Evolutionary conservation across 35 echinoderm and acorn worm genomes (phyloP), one percentile per base, ranked within the genome.

Genomic region (Apostichopus japonicus): DNA sequence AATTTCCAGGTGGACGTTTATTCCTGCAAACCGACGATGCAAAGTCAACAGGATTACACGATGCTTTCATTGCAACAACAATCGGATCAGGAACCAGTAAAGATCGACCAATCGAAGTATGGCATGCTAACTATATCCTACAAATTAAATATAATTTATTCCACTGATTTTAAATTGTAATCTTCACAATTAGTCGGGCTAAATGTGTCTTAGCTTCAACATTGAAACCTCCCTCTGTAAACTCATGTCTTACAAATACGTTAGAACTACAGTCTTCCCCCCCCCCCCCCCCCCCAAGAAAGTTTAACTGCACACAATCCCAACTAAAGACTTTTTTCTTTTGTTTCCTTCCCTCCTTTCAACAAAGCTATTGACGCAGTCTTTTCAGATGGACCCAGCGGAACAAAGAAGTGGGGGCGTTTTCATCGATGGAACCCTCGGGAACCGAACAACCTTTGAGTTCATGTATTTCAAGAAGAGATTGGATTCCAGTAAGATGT

Each of bases 1-100:
- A 44, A 44, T 80, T 80, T 23, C 10, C 24, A 80, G 78, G 78
- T 80, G 78, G 78, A 16, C 78, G 78, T 54, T 80, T 80, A 15
- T 80, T 80, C 51, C 78, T 80, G 51, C 78, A 80, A 80, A 80
- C 78, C 19, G 78, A 80, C 78, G 9, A 54, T 54, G 9, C 23
- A 80, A 13, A 16, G 4, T 80, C 78, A 7, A 54, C 24, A 15
- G 78, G 78, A 14, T 17, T 80, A 51, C 78, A 80, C 78, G 78
- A 80, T 44, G 78, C 53, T 0, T 80, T 80, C 15, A 51, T 80
- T 53, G 10, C 78, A 8, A 80, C 78, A 51, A 53, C 53, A 2
- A 4, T 54, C 15, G 78, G 25, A 15, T 6, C 19, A 8, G 53
- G 78, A 54, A 51, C 24, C 5, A 44, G 4, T 16, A 27, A 15